Evolutionary conservation across 2,888 invertebrate species (phyloP).

Genomic region (Drosophila mimetica): DNA sequence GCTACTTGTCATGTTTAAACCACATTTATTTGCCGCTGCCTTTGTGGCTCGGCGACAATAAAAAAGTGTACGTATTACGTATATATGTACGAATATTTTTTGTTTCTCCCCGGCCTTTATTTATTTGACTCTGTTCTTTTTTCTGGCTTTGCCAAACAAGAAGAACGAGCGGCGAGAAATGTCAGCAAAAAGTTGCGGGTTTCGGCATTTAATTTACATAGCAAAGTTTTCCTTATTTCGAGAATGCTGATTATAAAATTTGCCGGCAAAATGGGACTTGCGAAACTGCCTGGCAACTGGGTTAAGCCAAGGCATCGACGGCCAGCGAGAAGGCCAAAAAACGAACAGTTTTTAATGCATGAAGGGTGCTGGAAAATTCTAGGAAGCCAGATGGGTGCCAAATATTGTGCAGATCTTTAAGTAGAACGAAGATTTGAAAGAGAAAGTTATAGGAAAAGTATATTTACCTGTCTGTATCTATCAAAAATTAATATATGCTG

Average conservation of each 20-base stretch:
- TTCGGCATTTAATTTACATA: constrained; percentile 78
- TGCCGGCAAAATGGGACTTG: constrained; percentile 43
- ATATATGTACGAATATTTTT: constrained; percentile 13
- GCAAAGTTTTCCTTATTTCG: constrained; percentile 67
- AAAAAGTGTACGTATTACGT: constrained; percentile 46
- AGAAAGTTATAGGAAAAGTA: too few relatives aligned
- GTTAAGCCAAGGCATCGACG: constrained; percentile 65
- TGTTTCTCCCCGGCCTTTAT: constrained; percentile 20
- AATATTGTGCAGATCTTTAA: constrained; percentile 55
- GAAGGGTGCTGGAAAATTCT: constrained; percentile 1
- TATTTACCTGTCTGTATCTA: too few relatives aligned
- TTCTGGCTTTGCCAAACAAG: constrained; percentile 37
- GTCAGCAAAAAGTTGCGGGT: constrained; percentile 66
- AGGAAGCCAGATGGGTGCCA: constrained; percentile 14
- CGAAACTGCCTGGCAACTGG: constrained; percentile 51
- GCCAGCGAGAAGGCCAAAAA: constrained; percentile 50
- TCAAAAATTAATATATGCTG: too few relatives aligned
- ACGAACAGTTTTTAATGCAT: constrained; percentile 21
- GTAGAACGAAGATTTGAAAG: too few relatives aligned
- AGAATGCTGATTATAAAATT: constrained; percentile 70
- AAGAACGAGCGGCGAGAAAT: constrained; percentile 40
- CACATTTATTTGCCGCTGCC: constrained; percentile 73
- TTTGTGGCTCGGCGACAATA: constrained; percentile 51
- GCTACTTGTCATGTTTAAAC: constrained; percentile 76
- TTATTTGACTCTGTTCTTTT: constrained; percentile 23